Conservation (phyloP, 1,140 invertebrate species). For the Papilio aristodemus region DNA sequence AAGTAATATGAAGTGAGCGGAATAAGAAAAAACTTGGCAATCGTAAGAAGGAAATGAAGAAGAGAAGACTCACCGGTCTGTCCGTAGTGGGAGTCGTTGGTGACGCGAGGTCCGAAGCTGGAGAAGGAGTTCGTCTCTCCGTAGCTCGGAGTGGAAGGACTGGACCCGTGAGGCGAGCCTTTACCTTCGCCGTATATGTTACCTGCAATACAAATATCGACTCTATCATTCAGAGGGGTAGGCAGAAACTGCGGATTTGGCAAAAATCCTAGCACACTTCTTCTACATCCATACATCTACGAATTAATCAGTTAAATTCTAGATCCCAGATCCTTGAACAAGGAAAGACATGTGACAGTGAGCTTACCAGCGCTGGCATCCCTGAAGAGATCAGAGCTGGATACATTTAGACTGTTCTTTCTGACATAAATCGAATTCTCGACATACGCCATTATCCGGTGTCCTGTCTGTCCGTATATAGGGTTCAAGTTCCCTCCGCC, state of each 20-base stretch:
- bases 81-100: slow-evolving; percentile 69
- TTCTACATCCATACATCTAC: no score
- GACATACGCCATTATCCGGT: slow-evolving; percentile 68
- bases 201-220: slow-evolving; percentile 34
- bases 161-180: slow-evolving; percentile 65
- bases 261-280: no score
- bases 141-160: slow-evolving; percentile 75
- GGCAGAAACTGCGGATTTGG: no score
- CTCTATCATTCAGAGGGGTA: no score
- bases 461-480: slow-evolving; percentile 76
- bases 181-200: slow-evolving; percentile 54
- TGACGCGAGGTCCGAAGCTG: slow-evolving; percentile 63
- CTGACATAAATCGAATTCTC: slow-evolving; percentile 68
- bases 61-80: slow-evolving; percentile 58
- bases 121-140: slow-evolving; percentile 68
- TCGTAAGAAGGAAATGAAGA: background rate
- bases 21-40: no score
- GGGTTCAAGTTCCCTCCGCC: slow-evolving; percentile 73
- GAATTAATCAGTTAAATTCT: no score
- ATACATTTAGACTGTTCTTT: slow-evolving; percentile 68
- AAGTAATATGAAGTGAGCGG: no score
- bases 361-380: slow-evolving; percentile 54
- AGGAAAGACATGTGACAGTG: no score
- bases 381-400: slow-evolving; percentile 64
- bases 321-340: no score